A percentile compares a stretch with the other conserved stretches of the same genome.
phyloP scores from a whole-genome alignment of 2,797 vertebrate genomes.

The Poecilia picta region DNA sequence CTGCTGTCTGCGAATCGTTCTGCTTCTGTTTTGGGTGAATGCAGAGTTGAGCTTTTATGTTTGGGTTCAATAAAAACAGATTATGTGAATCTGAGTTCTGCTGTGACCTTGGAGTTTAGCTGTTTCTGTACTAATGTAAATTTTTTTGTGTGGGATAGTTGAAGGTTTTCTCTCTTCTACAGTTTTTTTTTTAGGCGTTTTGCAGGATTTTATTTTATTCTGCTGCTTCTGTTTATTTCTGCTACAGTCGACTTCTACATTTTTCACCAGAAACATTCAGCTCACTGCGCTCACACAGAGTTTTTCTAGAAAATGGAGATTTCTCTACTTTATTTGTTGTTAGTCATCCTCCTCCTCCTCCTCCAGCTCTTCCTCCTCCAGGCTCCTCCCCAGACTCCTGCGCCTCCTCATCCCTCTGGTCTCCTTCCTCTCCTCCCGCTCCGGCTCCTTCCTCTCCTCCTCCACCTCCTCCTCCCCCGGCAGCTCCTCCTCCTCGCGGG shows the following conservation, averaged over 20 bases:
- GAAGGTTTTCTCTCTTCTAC: too few relatives aligned
- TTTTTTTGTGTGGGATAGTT: too few relatives aligned
- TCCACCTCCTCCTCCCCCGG: background rate
- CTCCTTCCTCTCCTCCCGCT: background rate
- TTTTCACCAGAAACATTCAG: too few relatives aligned
- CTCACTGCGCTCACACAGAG: too few relatives aligned
- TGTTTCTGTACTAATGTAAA: too few relatives aligned
- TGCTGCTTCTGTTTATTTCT: too few relatives aligned
- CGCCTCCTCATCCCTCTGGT: slow-evolving; percentile 16
- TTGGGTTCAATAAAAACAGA: slow-evolving; percentile 22
- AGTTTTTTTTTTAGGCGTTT: too few relatives aligned
- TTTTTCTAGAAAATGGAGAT: too few relatives aligned
- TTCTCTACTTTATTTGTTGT: background rate
- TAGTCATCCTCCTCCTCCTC: slow-evolving; percentile 16
- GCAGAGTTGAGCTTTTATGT: background rate
- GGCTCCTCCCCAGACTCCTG: background rate
- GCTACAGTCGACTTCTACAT: too few relatives aligned
- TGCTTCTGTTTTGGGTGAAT: background rate
- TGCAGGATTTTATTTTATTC: too few relatives aligned
- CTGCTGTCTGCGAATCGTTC: background rate
- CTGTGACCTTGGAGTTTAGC: background rate
- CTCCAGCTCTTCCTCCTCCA: slow-evolving; percentile 10
- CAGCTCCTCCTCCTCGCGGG: slow-evolving; percentile 42
- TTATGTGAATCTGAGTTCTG: slow-evolving; percentile 1
- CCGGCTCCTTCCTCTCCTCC: background rate